A percentile compares a stretch with the other conserved stretches of the same genome.
Conservation (phyloP, 2,888 invertebrate genomes). For the Dastarcus helophoroides region DNA sequence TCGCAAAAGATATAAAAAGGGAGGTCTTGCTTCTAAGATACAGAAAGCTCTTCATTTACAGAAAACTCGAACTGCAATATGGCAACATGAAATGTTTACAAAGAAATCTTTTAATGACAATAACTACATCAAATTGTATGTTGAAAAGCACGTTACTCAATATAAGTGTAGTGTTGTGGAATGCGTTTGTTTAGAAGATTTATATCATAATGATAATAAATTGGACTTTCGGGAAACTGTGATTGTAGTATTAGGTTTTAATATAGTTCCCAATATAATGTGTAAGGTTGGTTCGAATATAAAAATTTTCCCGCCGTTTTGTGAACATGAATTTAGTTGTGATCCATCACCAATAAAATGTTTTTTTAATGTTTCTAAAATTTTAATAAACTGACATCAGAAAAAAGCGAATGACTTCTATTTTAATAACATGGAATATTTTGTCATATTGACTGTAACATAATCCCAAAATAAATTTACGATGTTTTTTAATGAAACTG, state of each 20-base stretch:
- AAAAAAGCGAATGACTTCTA: too few species aligned
- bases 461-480: too few species aligned
- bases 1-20: constrained; percentile 37
- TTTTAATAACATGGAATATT: too few species aligned
- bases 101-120: constrained; percentile 26
- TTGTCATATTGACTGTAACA: too few species aligned
- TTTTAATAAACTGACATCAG: too few species aligned
- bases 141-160: too few species aligned
- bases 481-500: too few species aligned
- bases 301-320: constrained; percentile 23
- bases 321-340: constrained; percentile 6
- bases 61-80: constrained; percentile 38
- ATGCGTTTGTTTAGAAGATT: constrained; percentile 15
- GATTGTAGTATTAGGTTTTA: constrained; percentile 18
- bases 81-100: constrained; percentile 45
- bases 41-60: constrained; percentile 39
- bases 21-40: constrained; percentile 38
- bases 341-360: constrained; percentile 12
- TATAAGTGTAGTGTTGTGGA: constrained; percentile 23
- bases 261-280: constrained; percentile 13
- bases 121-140: constrained; percentile 12
- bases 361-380: constrained; percentile 18
- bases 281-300: constrained; percentile 15
- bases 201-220: neutral
- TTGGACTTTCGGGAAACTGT: constrained; percentile 4